Conservation (phyloP, 2,113 vertebrate genomes). For the Ochotona princeps region DNA sequence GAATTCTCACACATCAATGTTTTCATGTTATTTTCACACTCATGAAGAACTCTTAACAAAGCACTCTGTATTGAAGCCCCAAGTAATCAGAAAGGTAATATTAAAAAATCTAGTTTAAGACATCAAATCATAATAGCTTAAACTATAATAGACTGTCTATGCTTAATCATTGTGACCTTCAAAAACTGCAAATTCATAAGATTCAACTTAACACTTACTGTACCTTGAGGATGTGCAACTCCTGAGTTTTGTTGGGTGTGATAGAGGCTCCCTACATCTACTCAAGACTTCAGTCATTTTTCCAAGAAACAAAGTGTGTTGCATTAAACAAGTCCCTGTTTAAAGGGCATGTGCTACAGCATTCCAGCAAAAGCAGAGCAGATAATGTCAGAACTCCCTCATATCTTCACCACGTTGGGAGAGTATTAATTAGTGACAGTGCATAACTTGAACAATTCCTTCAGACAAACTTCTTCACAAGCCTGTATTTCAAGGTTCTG, state of each 20-base stretch:
- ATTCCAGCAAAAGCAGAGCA: neutral
- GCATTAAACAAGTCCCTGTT: slow-evolving; percentile 11
- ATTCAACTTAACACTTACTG: neutral
- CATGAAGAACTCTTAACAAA: neutral
- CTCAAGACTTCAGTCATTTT: neutral
- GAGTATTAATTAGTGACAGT: slow-evolving; percentile 35
- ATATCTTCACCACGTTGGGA: neutral
- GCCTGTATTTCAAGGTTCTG: neutral
- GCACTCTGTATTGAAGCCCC: neutral
- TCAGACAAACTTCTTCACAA: neutral
- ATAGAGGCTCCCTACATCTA: neutral
- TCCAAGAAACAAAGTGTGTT: neutral
- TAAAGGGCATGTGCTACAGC: neutral
- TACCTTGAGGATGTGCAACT: neutral
- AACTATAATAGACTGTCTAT: neutral
- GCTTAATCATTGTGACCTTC: slow-evolving; percentile 27
- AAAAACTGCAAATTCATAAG: neutral
- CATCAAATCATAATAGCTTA: neutral
- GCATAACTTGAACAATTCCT: slow-evolving; percentile 62
- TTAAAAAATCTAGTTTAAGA: neutral
- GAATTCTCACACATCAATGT: neutral
- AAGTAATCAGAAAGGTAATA: neutral
- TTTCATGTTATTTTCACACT: slow-evolving; percentile 22
- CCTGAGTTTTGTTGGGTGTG: neutral
- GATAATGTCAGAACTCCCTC: neutral